These are phyloP conservation scores for Colistium nudipinnis DNA, from an alignment of 2,113 vertebrate genomes.

Conservation along the genomic window DNA sequence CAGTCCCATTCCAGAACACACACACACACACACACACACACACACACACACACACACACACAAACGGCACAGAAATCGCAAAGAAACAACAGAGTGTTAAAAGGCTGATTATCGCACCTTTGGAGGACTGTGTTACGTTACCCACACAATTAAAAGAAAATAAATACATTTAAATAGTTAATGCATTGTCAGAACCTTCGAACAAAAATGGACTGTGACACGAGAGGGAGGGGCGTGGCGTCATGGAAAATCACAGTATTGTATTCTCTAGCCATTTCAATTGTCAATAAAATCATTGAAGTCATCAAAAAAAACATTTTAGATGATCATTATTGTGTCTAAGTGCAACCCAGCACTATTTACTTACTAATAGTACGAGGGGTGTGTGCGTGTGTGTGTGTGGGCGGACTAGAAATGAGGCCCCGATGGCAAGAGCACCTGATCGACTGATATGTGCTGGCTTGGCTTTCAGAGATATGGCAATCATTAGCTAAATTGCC, in stretches of 20 bases:
- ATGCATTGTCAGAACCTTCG: no score
- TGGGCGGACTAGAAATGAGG: conserved; percentile 45
- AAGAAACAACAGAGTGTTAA: conserved; percentile 28
- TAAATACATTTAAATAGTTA: background rate
- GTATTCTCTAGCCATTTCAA: no score
- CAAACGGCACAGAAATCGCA: conserved; percentile 19
- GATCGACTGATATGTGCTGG: conserved; percentile 49
- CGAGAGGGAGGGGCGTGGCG: background rate
- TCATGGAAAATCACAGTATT: background rate
- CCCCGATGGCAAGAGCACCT: conserved; percentile 46
- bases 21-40: no score
- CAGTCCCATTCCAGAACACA: conserved; percentile 21
- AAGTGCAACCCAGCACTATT: no score
- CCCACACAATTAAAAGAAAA: background rate
- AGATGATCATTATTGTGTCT: background rate
- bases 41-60: no score
- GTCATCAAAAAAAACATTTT: background rate
- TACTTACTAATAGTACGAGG: no score
- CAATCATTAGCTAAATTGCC: conserved; percentile 65
- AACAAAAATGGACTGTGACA: no score
- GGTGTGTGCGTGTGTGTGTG: conserved; percentile 10
- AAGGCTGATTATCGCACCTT: background rate
- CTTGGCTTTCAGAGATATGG: conserved; percentile 43
- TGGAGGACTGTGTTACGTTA: background rate
- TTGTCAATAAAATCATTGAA: background rate